Evolutionary conservation across 2,888 invertebrate genomes (phyloP), one percentile per base, ranked within the genome.

Genomic region (Caenorhabditis japonica): DNA sequence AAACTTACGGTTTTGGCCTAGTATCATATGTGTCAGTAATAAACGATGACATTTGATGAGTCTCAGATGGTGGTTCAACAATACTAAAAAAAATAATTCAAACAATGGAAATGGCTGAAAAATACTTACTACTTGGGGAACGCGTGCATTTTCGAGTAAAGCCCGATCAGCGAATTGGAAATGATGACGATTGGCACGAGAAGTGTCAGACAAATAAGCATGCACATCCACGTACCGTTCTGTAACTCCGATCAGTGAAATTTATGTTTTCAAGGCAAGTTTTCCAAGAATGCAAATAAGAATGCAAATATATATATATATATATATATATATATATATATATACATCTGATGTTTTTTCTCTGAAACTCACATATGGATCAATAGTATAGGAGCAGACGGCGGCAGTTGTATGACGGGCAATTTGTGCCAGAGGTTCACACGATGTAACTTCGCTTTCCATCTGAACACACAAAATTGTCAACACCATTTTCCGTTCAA

Each of bases 171-270:
- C 4, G 87, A 79, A 7, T 88, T 87, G 39, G 88, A 88, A 60
- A 89, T 84, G 38, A 89, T 85, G 33, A 89, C 86, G 44, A 88
- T 85, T 17, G 89, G 89, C 36, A 90, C 84, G 69, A 87, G 84
- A 74, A 89, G 87, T 56, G 88, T 81, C 34, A 90, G 78, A 60
- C 88, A 87, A 82, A 89, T 86, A 4, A 88, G 87, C 76, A 89
- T 80, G 58, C 89, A 88, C 86, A 89, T 89, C 90, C 90, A 90
- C 23, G 89, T 87, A 4, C 88, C 88, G 83, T 90, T 90, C 89
- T 89, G 70, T 27, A 79, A 77, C 17, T n/a, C 4, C n/a, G n/a
- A n/a, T n/a, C n/a, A n/a, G n/a, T n/a, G n/a, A n/a, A n/a, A n/a
- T n/a, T n/a, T n/a, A n/a, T n/a, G n/a, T n/a, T n/a, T n/a, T n/a